Conservation (phyloP, 2,113 vertebrate species). For the Piliocolobus tephrosceles region DNA sequence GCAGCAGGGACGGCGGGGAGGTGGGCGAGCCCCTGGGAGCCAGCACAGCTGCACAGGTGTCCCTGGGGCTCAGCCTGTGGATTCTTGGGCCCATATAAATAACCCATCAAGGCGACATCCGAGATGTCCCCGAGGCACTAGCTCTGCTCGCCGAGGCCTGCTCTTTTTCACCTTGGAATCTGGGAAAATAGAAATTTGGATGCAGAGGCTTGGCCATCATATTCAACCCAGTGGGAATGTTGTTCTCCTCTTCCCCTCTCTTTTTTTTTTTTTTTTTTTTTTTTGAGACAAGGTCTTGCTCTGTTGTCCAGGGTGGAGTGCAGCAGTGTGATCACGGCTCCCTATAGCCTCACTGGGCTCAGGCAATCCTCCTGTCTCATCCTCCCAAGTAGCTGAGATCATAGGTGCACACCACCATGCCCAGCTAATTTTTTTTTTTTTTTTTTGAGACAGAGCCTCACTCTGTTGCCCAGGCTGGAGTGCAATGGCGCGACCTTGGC, state of each 20-base stretch:
- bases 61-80: too few relatives aligned
- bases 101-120: neutral
- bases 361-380: too few relatives aligned
- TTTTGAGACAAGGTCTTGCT: too few relatives aligned
- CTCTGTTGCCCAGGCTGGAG: neutral
- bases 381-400: too few relatives aligned
- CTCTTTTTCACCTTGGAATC: accelerated
- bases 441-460: neutral
- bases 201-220: too few relatives aligned
- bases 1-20: accelerated
- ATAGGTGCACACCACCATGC: too few relatives aligned
- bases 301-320: neutral
- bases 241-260: neutral
- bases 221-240: neutral
- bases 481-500: neutral
- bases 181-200: neutral
- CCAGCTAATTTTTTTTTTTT: too few relatives aligned
- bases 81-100: too few relatives aligned
- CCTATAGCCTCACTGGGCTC: too few relatives aligned
- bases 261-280: too few relatives aligned
- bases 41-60: neutral
- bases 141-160: neutral
- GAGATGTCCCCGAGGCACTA: too few relatives aligned
- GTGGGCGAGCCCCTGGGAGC: neutral
- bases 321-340: neutral